Evolutionary conservation across 2,113 vertebrate species (phyloP).

Genomic region (Australoheros scitulus): DNA sequence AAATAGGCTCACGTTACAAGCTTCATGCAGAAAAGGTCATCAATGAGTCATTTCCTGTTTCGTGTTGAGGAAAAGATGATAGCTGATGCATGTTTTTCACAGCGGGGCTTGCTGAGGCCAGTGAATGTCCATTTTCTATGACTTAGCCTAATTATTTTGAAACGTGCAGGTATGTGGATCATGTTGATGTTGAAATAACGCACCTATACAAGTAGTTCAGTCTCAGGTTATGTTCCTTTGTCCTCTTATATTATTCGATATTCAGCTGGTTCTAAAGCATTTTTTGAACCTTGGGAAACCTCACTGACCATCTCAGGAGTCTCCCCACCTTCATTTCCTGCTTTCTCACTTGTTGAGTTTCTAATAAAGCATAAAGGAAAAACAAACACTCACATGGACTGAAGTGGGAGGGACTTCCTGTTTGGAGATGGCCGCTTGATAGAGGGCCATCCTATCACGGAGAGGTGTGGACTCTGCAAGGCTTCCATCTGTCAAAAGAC

Average conservation of each 20-base stretch:
- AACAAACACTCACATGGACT: conserved; percentile 60
- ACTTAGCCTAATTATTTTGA: not conserved
- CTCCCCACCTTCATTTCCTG: not conserved
- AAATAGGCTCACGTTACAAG: not conserved
- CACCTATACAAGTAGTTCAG: too few relatives aligned
- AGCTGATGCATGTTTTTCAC: not conserved
- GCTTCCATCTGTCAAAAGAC: conserved; percentile 65
- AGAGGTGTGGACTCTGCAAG: conserved; percentile 87
- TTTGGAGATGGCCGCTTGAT: conserved; percentile 92
- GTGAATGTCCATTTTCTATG: rapidly evolving
- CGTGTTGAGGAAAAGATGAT: not conserved
- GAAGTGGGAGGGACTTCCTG: conserved; percentile 72
- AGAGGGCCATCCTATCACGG: conserved; percentile 93
- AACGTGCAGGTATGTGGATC: not conserved
- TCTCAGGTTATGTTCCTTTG: too few relatives aligned
- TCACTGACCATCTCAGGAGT: not conserved
- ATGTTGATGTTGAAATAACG: too few relatives aligned
- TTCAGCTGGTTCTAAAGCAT: too few relatives aligned
- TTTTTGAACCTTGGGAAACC: not conserved
- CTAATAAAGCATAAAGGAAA: too few relatives aligned
- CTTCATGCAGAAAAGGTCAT: conserved; percentile 1
- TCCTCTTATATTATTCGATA: too few relatives aligned
- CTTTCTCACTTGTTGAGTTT: not conserved
- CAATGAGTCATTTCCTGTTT: not conserved
- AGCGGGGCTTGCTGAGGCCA: not conserved